Base-by-base conservation (phyloP, 2,797 vertebrate species). In the Enteromius viviparus region DNA sequence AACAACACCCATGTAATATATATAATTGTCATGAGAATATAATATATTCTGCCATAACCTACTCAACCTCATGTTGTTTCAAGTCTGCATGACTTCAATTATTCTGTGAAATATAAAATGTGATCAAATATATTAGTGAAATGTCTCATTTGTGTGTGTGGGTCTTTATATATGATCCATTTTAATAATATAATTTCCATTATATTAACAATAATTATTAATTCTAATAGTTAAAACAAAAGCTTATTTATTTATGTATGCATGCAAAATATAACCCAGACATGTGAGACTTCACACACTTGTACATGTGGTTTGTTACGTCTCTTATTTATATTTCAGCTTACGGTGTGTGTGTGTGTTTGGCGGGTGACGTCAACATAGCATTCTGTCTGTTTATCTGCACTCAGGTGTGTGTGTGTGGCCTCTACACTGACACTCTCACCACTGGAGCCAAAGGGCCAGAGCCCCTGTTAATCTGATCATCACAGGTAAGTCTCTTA, bases 391-490 rank as follows among this genome's bases (percentile, higher is more conserved):
- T 85, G 55, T 77, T 72, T 71, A 47, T 66, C n/a, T 81, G n/a
- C 3, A 62, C 47, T 40, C 23, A 19, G 4, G 37, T 81, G 60
- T 71, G 65, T 83, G 81, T 34, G 26, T 58, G 34, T 45, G 47
- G 75, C 55, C 23, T 58, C 4, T 29, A 53, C 10, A 42, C 34
- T 68, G 29, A 65, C 29, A 60, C 64, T 58, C 74, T 83, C 64
- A 34, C 81, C 37, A 34, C 21, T 49, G 1, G 19, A 37, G 45
- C 80, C 70, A 75, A 75, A 65, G 6, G 60, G 45, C 15, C 70
- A 37, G 58, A 82, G 45, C 34, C 10, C 47, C 17, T 23, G 62
- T 80, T 83, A 86, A 83, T 86, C 76, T 76, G 17, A 83, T 86
- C 76, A 70, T 29, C 40, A 37, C 23, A 60, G 42, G 21, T 83